These are phyloP conservation scores for Drosophila insularis DNA, from an alignment of 1,140 invertebrate genomes.

Conservation along the genomic window DNA sequence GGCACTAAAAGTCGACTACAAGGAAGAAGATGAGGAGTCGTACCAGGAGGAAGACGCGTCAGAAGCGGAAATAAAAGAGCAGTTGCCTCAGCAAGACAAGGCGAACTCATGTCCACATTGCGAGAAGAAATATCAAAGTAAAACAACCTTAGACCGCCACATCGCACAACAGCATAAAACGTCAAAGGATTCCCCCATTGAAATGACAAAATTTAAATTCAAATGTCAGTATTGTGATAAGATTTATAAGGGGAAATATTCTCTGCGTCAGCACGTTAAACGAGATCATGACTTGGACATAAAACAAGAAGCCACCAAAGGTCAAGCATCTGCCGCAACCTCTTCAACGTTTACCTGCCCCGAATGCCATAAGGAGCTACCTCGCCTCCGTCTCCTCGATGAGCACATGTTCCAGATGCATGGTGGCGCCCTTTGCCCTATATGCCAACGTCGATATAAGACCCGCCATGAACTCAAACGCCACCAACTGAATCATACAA, in stretches of 20 bases:
- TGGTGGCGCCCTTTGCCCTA: constrained; percentile 48
- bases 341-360: constrained; percentile 40
- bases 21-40: constrained; percentile 46
- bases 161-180: constrained; percentile 53
- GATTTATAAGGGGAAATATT: constrained; percentile 55
- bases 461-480: constrained; percentile 66
- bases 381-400: constrained; percentile 59
- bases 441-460: constrained; percentile 62
- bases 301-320: not conserved
- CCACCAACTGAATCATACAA: constrained; percentile 64
- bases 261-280: constrained; percentile 59
- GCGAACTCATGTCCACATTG: constrained; percentile 45
- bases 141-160: constrained; percentile 53
- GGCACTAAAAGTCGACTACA: constrained; percentile 54
- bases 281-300: constrained; percentile 42
- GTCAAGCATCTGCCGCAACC: not conserved
- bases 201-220: constrained; percentile 25
- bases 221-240: constrained; percentile 67
- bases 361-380: constrained; percentile 57
- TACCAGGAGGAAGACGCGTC: not conserved
- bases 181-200: not conserved
- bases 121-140: constrained; percentile 52
- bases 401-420: constrained; percentile 57
- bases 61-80: not conserved
- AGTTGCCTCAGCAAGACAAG: constrained; percentile 1